A percentile compares a stretch with the other conserved stretches of the same genome.
phyloP scores from a whole-genome alignment of 2,888 invertebrate genomes.

The Campaea margaritaria region DNA sequence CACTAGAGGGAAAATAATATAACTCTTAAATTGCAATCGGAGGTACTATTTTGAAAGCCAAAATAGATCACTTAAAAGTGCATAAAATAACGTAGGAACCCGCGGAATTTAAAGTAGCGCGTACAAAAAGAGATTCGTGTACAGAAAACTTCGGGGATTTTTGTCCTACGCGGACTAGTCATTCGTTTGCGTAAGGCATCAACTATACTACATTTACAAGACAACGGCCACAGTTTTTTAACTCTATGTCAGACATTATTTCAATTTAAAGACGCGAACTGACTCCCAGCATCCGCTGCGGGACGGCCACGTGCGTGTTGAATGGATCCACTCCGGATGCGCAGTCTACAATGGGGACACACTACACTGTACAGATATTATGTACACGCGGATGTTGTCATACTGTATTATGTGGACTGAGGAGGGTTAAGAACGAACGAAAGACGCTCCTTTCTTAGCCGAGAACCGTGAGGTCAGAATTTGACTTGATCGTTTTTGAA shows the following conservation, averaged over 20 bases:
- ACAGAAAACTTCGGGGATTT: too few species aligned
- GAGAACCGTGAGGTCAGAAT: not conserved
- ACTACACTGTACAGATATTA: slow-evolving; percentile 44
- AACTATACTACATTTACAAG: not conserved
- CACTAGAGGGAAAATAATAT: too few species aligned
- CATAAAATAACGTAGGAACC: too few species aligned
- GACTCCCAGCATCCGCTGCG: slow-evolving; percentile 64
- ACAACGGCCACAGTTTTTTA: slow-evolving; percentile 4
- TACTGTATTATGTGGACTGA: slow-evolving; percentile 30
- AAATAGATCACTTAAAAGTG: too few species aligned
- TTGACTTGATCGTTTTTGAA: not conserved
- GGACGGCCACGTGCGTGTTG: slow-evolving; percentile 75
- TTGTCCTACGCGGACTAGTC: too few species aligned
- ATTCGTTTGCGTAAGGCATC: too few species aligned
- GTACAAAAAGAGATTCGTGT: too few species aligned
- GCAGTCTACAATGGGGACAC: slow-evolving; percentile 58
- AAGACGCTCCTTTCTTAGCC: slow-evolving; percentile 14
- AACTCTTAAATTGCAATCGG: too few species aligned
- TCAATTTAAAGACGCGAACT: slow-evolving; percentile 32
- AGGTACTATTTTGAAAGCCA: too few species aligned
- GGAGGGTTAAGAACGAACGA: slow-evolving; percentile 20
- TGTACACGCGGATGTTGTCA: slow-evolving; percentile 45
- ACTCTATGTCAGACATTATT: slow-evolving; percentile 14
- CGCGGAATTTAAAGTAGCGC: too few species aligned
- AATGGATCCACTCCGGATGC: slow-evolving; percentile 76